Evolutionary conservation across 2,888 invertebrate genomes (phyloP), one percentile per base, ranked within the genome.

Genomic region (Ashinkailepas kermadecensis): DNA sequence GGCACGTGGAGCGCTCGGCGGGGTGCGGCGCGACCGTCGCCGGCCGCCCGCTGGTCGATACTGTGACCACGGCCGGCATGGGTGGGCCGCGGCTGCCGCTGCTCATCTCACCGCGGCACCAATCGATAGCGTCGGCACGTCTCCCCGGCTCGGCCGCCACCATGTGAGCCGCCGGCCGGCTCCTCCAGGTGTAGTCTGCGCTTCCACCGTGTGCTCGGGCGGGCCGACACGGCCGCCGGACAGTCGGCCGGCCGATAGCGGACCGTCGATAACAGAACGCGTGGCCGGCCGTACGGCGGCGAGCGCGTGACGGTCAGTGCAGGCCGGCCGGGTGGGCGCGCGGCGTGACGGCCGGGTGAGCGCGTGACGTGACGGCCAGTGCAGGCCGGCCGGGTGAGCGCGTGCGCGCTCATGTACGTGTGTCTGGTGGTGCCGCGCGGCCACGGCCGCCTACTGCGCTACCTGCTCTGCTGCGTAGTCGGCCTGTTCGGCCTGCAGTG

Each of bases 31-130:
- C 39, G 39, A 39, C 39, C 39, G 39, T 39, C 2, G 39, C 39
- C 39, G 39, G 39, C 39, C 81, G 82, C 80, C n/a, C 74, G 54
- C 81, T 74, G 70, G 54, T 80, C 64, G 12, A 80, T 15, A 57
- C 80, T n/a, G 57, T 80, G 80, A 80, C 23, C 56, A 62, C 23
- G 54, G 23, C 67, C 18, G 23, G 7, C 18, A 67, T 65, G 78
- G 80, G n/a, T 64, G 80, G 64, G 15, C 39, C 39, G 39, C 62
- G 39, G 12, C 82, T 18, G 25, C 57, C 58, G 39, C 74, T n/a
- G n/a, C 58, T 39, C 57, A 23, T 57, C n/a, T 74, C 57, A 15
- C 56, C n/a, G 78, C n/a, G 39, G 39, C 39, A n/a, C 58, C 18
- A 18, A 62, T 62, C 62, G 62, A 62, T 18, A 4, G 39, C 39